Evolutionary conservation across 2,797 vertebrate genomes (phyloP), one percentile per base, ranked within the genome.

Genomic region (Diplodus puntazzo): DNA sequence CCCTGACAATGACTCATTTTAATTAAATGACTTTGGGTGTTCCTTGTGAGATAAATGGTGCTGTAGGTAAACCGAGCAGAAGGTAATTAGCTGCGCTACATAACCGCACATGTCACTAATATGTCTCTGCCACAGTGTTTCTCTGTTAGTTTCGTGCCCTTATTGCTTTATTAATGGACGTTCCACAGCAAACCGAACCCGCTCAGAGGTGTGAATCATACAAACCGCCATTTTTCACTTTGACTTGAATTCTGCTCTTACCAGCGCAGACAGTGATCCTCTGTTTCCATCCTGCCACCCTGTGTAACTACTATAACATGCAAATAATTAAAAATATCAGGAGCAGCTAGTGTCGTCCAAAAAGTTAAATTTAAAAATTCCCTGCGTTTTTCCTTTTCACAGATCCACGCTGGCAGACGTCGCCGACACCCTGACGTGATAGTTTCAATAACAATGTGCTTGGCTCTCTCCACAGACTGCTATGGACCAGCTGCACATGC

Each of bases 401-500:
- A 23, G n/a, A 48, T 61, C 55, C 48, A 18, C 50, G 16, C 60
- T 62, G 70, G 58, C 78, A 70, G 57, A 48, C 70, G 60, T 73
- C 42, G 23, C 34, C 70, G 69, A 30, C 69, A 71, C 77, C 61
- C 62, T 70, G 63, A 50, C 46, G 45, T 6, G 25, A 53, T 59
- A 2, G n/a, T 60, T 73, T 81, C 84, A 53, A 2, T 61, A 64
- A 84, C 46, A 1, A 20, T 80, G 17, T 85, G 25, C 68, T 74
- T 85, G 80, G 21, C 65, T 90, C 27, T 81, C 62, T 78, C 53
- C 73, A 75, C 86, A 99, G 98, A 99, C 97, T 57, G 98, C 98
- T 46, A 99, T 99, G 98, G 98, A 99, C 93, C 98, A 99, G 90
- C 95, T 99, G 69, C 98, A 99, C 90, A 99, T 99, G 98, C 98